These are phyloP conservation scores for Odontomyia ornata DNA, from an alignment of 2,888 invertebrate genomes.

Conservation along the genomic window DNA sequence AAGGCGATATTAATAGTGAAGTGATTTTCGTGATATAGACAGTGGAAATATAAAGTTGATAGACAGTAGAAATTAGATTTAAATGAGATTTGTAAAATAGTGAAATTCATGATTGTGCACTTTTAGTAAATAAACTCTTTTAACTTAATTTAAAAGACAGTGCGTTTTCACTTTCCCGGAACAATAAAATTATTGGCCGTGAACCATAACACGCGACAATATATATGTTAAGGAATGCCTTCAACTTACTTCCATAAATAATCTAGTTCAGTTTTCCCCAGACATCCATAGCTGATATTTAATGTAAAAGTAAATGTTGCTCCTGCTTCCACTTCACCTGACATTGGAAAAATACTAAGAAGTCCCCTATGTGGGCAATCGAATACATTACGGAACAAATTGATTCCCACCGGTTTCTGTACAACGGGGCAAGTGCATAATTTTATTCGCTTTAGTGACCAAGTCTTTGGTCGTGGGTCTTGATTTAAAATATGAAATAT, in stretches of 20 bases:
- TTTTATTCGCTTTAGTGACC: conserved; percentile 44
- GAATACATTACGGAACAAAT: conserved; percentile 38
- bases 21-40: no score
- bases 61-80: no score
- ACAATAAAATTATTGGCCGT: no score
- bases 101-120: no score
- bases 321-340: background rate
- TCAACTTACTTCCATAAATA: conserved; percentile 44
- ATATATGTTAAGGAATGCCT: no score
- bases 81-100: no score
- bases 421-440: conserved; percentile 44
- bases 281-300: conserved; percentile 40
- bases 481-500: conserved; percentile 42
- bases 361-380: conserved; percentile 46
- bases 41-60: no score
- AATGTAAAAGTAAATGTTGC: conserved; percentile 1
- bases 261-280: conserved; percentile 38
- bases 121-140: no score
- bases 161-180: no score
- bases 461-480: background rate
- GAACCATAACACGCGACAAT: no score
- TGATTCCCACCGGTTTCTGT: conserved; percentile 34
- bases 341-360: conserved; percentile 28
- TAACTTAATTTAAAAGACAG: no score
- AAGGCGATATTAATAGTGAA: no score